Evolutionary conservation across 2,797 vertebrate species (phyloP), one percentile per base, ranked within the genome.

Genomic region (Platyrinchus mystaceus): DNA sequence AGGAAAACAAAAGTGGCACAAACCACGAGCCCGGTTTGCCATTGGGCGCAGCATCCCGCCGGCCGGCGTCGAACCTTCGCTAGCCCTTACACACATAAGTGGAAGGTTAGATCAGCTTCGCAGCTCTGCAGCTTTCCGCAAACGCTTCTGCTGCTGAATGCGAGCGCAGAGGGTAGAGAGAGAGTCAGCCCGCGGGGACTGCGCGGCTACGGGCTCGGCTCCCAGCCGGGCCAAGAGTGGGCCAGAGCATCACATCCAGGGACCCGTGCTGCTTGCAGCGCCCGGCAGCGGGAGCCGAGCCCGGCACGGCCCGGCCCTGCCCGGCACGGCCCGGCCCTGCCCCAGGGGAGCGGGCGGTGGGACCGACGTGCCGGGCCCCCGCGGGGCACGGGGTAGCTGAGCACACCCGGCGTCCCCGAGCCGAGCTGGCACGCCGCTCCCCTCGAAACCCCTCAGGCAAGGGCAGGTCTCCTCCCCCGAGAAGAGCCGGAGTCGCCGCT

Each of bases 321-420:
- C 39, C 36, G 10, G 3, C 21, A 30, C 41, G 8, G 28, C 15
- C 20, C 37, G 14, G 66, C 26, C 37, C 14, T 24, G 14, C 2
- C 39, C 36, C 15, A 21, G 8, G 19, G 16, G 3, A 37, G 27
- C 8, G 22, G 37, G 28, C n/a, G 10, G 30, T 6, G 21, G 43
- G 28, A 23, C 17, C 2, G 27, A 3, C 7, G 12, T 4, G 43
- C 14, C 21, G 20, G 44, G 3, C 0, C 10, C 6, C 8, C 10
- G 4, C 16, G 2, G 37, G 19, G 15, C 28, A 17, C 6, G 0
- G 43, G 23, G 18, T 0, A 12, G n/a, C 36, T 19, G 58, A 44
- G 66, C 14, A 9, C 10, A 28, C 2, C 10, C 30, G 12, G 41
- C 3, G 6, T 27, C 9, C 9, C 9, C 30, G 2, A 8, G 32